phyloP scores from a whole-genome alignment of 92 coral and sea anemone species.

The Bergia sp. region DNA sequence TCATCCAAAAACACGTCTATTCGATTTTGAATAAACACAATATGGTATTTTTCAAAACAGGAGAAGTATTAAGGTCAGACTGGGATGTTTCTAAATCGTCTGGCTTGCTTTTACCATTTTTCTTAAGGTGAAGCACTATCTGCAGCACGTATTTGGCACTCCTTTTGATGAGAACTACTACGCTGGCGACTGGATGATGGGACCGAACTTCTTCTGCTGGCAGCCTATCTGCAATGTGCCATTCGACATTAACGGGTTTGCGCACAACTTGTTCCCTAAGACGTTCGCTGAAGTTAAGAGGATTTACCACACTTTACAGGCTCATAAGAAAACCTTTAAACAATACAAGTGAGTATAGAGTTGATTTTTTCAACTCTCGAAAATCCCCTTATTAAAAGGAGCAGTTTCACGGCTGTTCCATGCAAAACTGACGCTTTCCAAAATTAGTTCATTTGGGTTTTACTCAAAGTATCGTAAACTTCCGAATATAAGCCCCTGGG shows the following conservation, averaged over 20 bases:
- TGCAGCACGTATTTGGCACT: conserved; percentile 81
- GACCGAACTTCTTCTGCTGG: conserved; percentile 96
- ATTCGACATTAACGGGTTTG: conserved; percentile 63
- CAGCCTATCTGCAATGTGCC: conserved; percentile 78
- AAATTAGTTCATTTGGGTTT: too few relatives aligned
- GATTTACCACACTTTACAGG: conserved; percentile 67
- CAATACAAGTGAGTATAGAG: conserved; percentile 71
- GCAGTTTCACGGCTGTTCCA: too few relatives aligned
- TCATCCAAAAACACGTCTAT: background rate
- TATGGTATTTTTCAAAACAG: too few relatives aligned
- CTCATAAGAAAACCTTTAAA: conserved; percentile 77
- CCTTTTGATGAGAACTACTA: conserved; percentile 94
- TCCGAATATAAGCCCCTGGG: too few relatives aligned
- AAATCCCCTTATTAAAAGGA: too few relatives aligned
- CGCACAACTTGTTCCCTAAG: conserved; percentile 56
- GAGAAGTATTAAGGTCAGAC: background rate
- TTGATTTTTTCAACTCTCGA: background rate
- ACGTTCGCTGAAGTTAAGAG: conserved; percentile 73
- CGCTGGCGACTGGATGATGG: conserved; percentile 98
- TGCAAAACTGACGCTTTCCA: too few relatives aligned
- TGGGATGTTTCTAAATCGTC: background rate
- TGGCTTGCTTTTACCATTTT: background rate
- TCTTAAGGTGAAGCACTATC: conserved; percentile 82
- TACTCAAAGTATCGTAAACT: too few relatives aligned
- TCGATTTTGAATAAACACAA: too few relatives aligned